Conservation (phyloP, 2,888 invertebrate species). For the Eupithecia dodoneata region DNA sequence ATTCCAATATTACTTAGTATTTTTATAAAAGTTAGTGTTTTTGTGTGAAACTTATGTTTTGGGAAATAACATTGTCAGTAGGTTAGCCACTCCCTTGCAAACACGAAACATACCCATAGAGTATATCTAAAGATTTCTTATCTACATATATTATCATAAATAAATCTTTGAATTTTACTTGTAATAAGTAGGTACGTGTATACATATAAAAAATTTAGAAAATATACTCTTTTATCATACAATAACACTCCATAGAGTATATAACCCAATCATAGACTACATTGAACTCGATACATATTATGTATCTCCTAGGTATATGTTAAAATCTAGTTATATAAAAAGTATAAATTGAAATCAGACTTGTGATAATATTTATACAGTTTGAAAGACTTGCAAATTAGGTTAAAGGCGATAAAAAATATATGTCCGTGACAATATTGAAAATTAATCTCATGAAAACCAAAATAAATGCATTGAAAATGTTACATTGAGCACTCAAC, state of each 20-base stretch:
- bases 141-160: conserved; percentile 25
- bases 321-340: conserved; percentile 1
- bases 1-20: not conserved
- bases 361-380: conserved; percentile 15
- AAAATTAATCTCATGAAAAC: conserved; percentile 27
- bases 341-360: conserved; percentile 16
- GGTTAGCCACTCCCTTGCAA: conserved; percentile 27
- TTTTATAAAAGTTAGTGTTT: not conserved
- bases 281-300: conserved; percentile 3
- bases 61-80: not conserved
- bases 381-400: not conserved
- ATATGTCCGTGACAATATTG: not conserved
- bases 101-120: conserved; percentile 11
- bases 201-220: conserved; percentile 20
- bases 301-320: conserved; percentile 3
- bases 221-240: conserved; percentile 33
- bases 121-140: conserved; percentile 22
- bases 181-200: conserved; percentile 10
- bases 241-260: conserved; percentile 25
- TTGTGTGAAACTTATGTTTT: not conserved
- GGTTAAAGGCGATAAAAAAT: not conserved
- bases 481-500: conserved; percentile 11
- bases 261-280: conserved; percentile 11
- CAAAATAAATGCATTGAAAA: conserved; percentile 26
- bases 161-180: conserved; percentile 34